Evolutionary conservation across 30 jellyfish, hydroid and myxozoan genomes (phyloP).

Genomic region (Aurelia aurita complex sp. Pacific): DNA sequence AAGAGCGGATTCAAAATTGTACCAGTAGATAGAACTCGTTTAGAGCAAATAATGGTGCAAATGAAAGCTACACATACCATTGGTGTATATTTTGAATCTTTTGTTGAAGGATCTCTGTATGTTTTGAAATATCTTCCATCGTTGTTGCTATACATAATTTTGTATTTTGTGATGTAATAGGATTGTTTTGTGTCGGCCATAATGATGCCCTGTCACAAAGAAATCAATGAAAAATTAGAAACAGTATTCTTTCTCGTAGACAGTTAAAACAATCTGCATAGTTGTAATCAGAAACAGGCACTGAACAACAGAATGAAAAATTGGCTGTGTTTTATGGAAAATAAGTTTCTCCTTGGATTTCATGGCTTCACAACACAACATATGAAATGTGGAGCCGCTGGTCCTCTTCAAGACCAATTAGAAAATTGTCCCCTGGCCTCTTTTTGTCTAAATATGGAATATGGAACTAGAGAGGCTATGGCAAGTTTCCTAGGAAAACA

Average conservation of each 20-base stretch:
- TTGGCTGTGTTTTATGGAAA: no score
- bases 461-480: background rate
- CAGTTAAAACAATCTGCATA: background rate
- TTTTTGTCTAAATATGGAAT: background rate
- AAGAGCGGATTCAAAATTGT: no score
- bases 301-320: no score
- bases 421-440: no score
- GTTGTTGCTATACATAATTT: conserved; percentile 63
- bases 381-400: no score
- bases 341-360: no score
- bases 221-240: no score
- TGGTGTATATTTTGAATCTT: conserved; percentile 20
- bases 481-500: background rate
- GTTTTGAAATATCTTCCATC: conserved; percentile 46
- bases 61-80: background rate
- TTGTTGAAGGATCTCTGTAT: conserved; percentile 17
- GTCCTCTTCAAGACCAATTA: no score
- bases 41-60: no score
- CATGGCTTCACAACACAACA: no score
- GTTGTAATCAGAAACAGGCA: background rate
- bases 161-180: conserved; percentile 74
- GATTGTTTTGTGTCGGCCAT: conserved; percentile 68
- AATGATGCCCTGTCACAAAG: conserved; percentile 58
- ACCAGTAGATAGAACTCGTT: no score
- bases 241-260: background rate